These are phyloP conservation scores for Phrynosoma platyrhinos DNA, from an alignment of 2,113 vertebrate genomes.

Conservation along the genomic window DNA sequence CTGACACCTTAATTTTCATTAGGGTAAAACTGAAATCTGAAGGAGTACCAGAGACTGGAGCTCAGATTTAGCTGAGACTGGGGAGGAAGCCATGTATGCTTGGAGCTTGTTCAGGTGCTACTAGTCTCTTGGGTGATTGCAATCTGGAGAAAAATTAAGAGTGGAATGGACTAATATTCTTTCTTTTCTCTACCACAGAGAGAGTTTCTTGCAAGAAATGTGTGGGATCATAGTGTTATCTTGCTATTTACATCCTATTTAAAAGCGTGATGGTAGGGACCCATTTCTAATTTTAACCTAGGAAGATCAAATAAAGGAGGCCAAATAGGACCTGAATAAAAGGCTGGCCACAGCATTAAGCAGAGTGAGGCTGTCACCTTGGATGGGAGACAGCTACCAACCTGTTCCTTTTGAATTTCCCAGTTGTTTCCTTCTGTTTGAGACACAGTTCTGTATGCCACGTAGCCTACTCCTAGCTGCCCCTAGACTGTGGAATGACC, in stretches of 20 bases:
- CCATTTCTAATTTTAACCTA: no score
- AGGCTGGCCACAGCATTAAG: no score
- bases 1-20: neutral
- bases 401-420: neutral
- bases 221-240: no score
- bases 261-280: no score
- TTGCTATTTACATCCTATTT: no score
- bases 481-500: no score
- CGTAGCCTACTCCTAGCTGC: neutral
- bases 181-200: neutral
- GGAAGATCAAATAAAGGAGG: neutral
- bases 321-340: neutral
- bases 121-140: neutral
- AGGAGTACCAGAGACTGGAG: neutral
- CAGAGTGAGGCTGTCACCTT: neutral
- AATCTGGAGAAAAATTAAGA: neutral
- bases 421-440: neutral
- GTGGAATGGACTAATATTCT: neutral
- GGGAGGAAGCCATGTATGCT: neutral
- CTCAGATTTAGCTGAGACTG: neutral
- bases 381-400: neutral
- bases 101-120: neutral
- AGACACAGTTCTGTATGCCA: neutral
- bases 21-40: neutral
- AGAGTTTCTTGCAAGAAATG: neutral